phyloP scores from a whole-genome alignment of 1,140 invertebrate species.

The Drosophila sulfurigaster region DNA sequence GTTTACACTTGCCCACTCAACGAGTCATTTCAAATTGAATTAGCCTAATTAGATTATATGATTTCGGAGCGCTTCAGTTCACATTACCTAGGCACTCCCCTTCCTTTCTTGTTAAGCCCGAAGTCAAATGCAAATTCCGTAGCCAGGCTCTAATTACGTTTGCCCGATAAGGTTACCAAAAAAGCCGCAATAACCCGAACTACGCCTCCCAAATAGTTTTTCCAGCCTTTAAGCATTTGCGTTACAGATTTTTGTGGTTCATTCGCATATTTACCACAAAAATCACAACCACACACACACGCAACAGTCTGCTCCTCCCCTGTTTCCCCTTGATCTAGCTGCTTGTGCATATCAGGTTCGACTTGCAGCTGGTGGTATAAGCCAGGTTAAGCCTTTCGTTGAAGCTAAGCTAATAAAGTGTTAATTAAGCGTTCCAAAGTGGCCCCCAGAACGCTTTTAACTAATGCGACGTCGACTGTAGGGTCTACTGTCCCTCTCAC shows the following conservation, averaged over 20 bases:
- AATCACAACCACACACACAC: constrained; percentile 35
- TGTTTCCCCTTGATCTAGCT: not conserved
- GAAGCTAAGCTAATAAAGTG: constrained; percentile 66
- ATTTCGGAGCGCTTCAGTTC: constrained; percentile 52
- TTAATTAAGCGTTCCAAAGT: constrained; percentile 70
- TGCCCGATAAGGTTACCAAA: constrained; percentile 10
- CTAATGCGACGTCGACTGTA: constrained; percentile 34
- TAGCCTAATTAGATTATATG: constrained; percentile 64
- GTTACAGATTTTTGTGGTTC: constrained; percentile 61
- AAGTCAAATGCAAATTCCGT: constrained; percentile 35
- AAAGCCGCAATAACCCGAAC: constrained; percentile 17
- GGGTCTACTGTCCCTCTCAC: not conserved
- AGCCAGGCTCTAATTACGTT: constrained; percentile 42
- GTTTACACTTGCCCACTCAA: constrained; percentile 11
- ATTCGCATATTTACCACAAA: constrained; percentile 61
- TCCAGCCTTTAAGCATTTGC: constrained; percentile 67
- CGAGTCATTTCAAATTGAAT: constrained; percentile 46
- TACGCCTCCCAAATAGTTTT: constrained; percentile 53
- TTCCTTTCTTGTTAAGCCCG: not conserved
- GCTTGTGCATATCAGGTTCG: constrained; percentile 20
- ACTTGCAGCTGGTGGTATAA: constrained; percentile 39
- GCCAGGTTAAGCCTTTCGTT: constrained; percentile 58
- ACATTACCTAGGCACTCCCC: constrained; percentile 16
- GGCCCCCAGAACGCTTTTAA: constrained; percentile 49
- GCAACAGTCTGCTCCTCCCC: not conserved